Evolutionary conservation across 2,113 vertebrate species (phyloP).

Genomic region (Megatriorchis doriae): DNA sequence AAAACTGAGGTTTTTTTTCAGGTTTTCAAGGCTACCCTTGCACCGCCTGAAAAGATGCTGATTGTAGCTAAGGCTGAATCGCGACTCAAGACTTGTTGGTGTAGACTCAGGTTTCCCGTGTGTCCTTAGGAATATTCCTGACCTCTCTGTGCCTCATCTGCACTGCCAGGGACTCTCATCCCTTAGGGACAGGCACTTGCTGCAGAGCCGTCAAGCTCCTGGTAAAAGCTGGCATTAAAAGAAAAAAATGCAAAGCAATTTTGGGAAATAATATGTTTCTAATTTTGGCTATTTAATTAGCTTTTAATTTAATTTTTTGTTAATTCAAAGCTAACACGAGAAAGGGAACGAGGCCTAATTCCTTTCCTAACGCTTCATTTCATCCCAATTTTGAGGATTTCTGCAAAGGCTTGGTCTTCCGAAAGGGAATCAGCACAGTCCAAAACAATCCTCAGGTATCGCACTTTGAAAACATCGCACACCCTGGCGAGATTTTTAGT

Average conservation of each 20-base stretch:
- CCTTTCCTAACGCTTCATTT: not conserved
- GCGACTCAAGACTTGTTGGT: not conserved
- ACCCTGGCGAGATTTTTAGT: too few relatives aligned
- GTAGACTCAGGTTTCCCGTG: not conserved
- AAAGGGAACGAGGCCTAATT: not conserved
- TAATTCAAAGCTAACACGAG: not conserved
- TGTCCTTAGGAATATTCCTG: not conserved
- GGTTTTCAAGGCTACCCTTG: not conserved
- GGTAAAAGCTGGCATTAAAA: not conserved
- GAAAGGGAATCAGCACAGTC: not conserved
- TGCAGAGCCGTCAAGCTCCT: not conserved
- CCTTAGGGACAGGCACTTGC: not conserved
- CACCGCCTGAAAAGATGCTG: not conserved
- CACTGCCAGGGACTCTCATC: not conserved
- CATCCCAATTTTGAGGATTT: not conserved
- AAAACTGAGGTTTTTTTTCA: not conserved
- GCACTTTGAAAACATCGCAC: rapidly evolving
- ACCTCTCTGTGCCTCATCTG: not conserved
- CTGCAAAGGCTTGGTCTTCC: not conserved
- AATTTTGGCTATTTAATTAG: not conserved
- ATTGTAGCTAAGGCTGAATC: not conserved
- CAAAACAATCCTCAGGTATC: not conserved
- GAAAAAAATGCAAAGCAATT: not conserved
- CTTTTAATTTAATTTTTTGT: not conserved
- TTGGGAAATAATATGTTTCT: not conserved